These are phyloP conservation scores for Galagoides demidoff DNA, from an alignment of 2,797 vertebrate species.

Conservation along the genomic window DNA sequence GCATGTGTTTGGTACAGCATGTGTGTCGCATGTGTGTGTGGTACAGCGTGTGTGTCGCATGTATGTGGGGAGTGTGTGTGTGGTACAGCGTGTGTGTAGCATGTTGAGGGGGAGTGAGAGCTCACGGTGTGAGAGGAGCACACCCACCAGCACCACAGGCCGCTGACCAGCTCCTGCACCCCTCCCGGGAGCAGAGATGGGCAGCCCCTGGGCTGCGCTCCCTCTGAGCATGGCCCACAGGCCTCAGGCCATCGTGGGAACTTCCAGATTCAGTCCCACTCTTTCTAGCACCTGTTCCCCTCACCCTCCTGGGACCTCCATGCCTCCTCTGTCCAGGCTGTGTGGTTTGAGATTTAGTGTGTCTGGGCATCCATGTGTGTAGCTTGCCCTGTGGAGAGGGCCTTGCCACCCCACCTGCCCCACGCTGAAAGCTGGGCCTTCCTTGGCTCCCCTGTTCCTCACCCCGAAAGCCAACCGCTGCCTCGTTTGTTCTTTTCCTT, in stretches of 20 bases:
- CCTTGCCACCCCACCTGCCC: background rate
- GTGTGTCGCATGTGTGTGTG: too few relatives aligned
- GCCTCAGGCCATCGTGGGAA: background rate
- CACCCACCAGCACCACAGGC: background rate
- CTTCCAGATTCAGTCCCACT: background rate
- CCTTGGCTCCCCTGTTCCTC: background rate
- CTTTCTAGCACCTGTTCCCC: background rate
- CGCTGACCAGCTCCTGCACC: background rate
- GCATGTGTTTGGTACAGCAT: background rate
- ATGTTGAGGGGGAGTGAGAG: too few relatives aligned
- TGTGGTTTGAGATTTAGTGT: background rate
- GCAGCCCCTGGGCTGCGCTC: background rate
- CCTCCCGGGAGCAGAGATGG: background rate
- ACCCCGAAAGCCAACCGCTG: background rate
- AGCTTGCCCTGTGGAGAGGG: conserved; percentile 37
- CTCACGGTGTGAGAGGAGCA: accelerated
- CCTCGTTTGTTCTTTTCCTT: accelerated
- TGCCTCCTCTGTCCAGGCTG: background rate
- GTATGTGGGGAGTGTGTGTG: background rate
- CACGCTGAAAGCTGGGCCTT: background rate
- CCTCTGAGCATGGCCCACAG: background rate
- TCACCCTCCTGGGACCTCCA: background rate
- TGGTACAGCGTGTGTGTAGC: background rate
- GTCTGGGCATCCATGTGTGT: background rate
- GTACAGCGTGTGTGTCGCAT: too few relatives aligned